phyloP scores from a whole-genome alignment of 2,888 invertebrate species.

The Stenchaetothrips biformis region DNA sequence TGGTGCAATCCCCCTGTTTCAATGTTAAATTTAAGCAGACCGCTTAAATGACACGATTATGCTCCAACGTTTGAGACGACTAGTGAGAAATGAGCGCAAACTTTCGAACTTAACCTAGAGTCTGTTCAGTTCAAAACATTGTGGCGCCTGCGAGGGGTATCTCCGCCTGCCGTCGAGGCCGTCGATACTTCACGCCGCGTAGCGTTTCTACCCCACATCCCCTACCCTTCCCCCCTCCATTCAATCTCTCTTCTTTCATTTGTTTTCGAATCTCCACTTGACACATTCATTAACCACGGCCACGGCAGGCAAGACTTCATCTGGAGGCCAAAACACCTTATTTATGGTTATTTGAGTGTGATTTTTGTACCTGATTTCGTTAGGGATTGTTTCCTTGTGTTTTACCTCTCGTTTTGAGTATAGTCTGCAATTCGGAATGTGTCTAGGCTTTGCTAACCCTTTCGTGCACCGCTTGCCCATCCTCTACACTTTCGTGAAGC shows the following conservation, averaged over 20 bases:
- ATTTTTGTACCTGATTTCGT: background rate
- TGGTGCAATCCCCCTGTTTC: too few species aligned
- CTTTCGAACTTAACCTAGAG: too few species aligned
- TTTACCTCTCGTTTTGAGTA: too few species aligned
- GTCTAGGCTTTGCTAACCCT: background rate
- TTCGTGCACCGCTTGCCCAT: slow-evolving; percentile 9
- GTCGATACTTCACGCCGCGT: background rate
- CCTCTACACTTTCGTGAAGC: background rate
- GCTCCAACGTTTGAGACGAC: too few species aligned
- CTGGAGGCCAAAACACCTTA: background rate
- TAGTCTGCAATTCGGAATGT: too few species aligned
- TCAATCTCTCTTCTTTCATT: background rate
- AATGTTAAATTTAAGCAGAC: too few species aligned
- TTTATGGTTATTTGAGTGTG: background rate
- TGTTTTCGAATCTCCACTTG: slow-evolving; percentile 17
- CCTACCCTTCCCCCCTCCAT: background rate
- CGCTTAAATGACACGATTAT: too few species aligned
- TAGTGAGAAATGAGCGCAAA: too few species aligned
- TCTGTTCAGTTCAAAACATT: too few species aligned
- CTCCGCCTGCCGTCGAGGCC: too few species aligned
- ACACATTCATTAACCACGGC: background rate
- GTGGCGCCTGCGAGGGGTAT: too few species aligned
- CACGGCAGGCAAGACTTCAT: background rate
- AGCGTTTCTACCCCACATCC: background rate
- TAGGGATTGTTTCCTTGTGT: too few species aligned